These are phyloP conservation scores for Synergus laeviventris DNA, from an alignment of 2,888 invertebrate genomes.

Conservation along the genomic window DNA sequence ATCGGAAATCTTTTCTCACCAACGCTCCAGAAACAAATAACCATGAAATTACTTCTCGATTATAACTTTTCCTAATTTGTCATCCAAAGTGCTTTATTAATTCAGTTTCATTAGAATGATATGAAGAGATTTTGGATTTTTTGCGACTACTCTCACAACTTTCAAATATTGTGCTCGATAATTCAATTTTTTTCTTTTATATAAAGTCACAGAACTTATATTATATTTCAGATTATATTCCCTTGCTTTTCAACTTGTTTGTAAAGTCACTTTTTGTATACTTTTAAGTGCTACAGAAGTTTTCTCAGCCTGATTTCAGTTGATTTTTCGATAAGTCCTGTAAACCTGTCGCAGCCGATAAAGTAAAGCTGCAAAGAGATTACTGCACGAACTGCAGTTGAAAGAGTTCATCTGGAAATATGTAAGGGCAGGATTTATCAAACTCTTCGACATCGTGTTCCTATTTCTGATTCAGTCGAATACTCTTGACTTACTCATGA, in stretches of 20 bases:
- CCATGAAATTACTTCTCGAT: neutral
- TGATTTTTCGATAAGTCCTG: neutral
- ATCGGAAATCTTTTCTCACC: conserved; percentile 20
- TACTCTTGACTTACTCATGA: neutral
- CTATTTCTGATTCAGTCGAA: neutral
- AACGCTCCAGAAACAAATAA: neutral
- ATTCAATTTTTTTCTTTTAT: too few relatives aligned
- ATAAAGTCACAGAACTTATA: too few relatives aligned
- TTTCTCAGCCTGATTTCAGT: neutral
- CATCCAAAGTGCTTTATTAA: neutral
- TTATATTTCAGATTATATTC: too few relatives aligned
- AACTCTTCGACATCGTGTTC: neutral
- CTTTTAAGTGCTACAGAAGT: neutral
- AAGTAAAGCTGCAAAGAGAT: neutral
- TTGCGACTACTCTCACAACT: too few relatives aligned
- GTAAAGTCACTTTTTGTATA: too few relatives aligned
- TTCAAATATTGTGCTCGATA: too few relatives aligned
- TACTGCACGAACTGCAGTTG: neutral
- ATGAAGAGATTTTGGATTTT: too few relatives aligned
- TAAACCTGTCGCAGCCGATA: neutral
- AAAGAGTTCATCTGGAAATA: conserved; percentile 12
- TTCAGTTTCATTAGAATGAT: too few relatives aligned
- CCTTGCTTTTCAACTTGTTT: neutral
- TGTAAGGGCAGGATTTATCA: neutral
- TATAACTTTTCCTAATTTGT: neutral